phyloP scores from a whole-genome alignment of 37 sponge, comb jelly and placozoan species.

The Haliclona indistincta region DNA sequence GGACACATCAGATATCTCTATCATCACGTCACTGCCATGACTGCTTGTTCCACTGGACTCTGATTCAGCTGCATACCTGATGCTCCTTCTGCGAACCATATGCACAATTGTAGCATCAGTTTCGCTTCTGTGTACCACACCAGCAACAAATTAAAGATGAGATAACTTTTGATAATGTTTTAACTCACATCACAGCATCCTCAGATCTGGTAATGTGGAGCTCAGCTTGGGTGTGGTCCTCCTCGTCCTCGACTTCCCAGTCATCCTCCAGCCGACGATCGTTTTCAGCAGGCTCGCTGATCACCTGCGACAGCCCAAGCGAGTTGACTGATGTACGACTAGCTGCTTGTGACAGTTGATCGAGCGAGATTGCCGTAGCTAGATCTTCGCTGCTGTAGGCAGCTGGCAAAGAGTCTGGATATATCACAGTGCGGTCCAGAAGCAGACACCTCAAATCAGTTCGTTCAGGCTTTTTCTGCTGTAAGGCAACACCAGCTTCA shows the following conservation, averaged over 20 bases:
- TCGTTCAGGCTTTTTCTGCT: too few species aligned
- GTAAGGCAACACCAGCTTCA: too few species aligned
- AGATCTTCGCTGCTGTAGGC: too few species aligned
- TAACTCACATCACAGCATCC: neutral
- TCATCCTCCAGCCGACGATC: neutral
- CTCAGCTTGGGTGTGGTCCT: neutral
- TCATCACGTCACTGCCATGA: conserved; percentile 11
- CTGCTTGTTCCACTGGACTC: neutral
- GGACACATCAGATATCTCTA: neutral
- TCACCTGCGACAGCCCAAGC: neutral
- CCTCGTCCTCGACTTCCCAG: neutral
- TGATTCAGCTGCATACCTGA: neutral
- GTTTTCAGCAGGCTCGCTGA: neutral
- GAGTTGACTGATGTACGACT: neutral
- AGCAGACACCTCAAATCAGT: too few species aligned
- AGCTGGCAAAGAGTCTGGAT: too few species aligned
- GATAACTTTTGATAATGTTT: too few species aligned
- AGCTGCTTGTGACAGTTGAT: too few species aligned
- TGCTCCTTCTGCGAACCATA: neutral
- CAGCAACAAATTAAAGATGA: neutral
- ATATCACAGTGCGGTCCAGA: too few species aligned
- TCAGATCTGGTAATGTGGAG: neutral
- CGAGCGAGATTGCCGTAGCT: too few species aligned
- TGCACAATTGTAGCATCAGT: neutral
- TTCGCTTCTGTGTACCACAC: neutral